These are phyloP conservation scores for Actinia tenebrosa DNA, from an alignment of 64 coral and sea anemone species.

Conservation along the genomic window DNA sequence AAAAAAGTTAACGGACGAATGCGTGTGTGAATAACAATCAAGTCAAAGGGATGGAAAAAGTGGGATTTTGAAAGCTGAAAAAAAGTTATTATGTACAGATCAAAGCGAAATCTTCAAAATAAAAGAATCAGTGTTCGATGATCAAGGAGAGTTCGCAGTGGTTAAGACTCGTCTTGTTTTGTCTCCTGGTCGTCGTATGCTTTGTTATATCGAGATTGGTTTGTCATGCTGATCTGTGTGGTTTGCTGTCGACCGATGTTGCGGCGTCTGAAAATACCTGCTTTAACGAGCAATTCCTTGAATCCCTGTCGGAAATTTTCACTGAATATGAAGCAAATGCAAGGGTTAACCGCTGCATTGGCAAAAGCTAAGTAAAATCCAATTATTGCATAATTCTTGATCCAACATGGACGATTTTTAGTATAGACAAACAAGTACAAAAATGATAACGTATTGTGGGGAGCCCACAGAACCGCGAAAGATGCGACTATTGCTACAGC, in stretches of 20 bases:
- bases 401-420: neutral
- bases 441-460: constrained; percentile 6
- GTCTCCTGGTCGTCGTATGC: neutral
- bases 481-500: constrained; percentile 31
- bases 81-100: too few species aligned
- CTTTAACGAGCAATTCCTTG: neutral
- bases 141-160: neutral
- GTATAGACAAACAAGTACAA: constrained; percentile 31
- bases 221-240: constrained; percentile 3
- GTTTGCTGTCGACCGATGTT: neutral
- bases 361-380: neutral
- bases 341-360: constrained; percentile 10
- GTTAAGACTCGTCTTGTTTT: neutral
- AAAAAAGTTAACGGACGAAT: too few species aligned
- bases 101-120: neutral
- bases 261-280: neutral
- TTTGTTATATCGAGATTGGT: neutral
- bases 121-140: neutral
- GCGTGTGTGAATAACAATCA: too few species aligned
- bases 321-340: constrained; percentile 12
- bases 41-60: too few species aligned
- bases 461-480: constrained; percentile 32
- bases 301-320: constrained; percentile 30
- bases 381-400: neutral
- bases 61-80: too few species aligned